phyloP scores from a whole-genome alignment of 2,113 vertebrate species.

The Callipepla squamata region DNA sequence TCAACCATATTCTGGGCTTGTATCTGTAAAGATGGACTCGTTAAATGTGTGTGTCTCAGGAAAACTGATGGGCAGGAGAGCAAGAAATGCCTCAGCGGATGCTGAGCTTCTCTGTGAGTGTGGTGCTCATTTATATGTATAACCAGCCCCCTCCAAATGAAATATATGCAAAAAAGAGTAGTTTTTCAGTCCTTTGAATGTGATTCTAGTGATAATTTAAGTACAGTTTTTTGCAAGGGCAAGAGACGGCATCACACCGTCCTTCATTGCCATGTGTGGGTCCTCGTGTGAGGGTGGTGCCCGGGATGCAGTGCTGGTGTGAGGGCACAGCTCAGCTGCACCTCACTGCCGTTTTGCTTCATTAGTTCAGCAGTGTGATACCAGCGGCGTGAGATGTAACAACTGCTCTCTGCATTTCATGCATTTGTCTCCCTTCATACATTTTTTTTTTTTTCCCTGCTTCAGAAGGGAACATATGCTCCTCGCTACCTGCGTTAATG shows the following conservation, averaged over 20 bases:
- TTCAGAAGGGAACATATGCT: not conserved
- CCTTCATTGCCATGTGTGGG: not conserved
- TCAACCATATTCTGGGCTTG: not conserved
- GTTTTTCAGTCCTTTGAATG: not conserved
- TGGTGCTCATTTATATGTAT: not conserved
- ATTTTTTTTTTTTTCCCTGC: fast-evolving
- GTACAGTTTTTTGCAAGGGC: not conserved
- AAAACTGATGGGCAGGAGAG: not conserved
- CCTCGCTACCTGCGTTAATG: not conserved
- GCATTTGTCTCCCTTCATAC: not conserved
- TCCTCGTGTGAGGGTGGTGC: fast-evolving
- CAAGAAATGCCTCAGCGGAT: not conserved
- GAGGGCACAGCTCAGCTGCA: not conserved
- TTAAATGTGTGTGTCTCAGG: not conserved
- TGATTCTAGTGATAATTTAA: not conserved
- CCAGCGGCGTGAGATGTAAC: not conserved
- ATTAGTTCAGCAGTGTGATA: not conserved
- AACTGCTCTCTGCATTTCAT: not conserved
- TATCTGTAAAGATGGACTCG: not conserved
- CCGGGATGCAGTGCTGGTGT: fast-evolving
- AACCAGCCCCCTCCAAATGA: not conserved
- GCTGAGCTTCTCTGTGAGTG: too few species aligned
- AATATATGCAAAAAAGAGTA: not conserved
- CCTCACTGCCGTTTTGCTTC: not conserved
- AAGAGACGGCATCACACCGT: fast-evolving